Conservation (phyloP, 1,140 invertebrate genomes). For the Macrostomum lignano region DNA sequence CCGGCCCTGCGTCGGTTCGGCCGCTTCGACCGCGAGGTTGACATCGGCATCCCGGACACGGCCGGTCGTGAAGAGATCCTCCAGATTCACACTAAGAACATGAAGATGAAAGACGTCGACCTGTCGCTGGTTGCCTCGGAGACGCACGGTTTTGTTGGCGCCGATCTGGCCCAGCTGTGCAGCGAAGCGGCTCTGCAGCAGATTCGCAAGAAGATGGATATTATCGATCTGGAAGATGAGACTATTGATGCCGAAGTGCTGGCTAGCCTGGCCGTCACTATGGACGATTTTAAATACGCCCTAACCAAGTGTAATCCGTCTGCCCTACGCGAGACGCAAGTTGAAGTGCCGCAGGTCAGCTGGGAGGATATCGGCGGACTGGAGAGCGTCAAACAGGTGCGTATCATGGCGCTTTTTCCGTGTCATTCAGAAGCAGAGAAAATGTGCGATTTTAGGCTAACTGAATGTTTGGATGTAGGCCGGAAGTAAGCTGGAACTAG, state of each 20-base stretch:
- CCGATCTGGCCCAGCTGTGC: slow-evolving; percentile 87
- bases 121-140: slow-evolving; percentile 92
- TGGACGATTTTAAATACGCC: slow-evolving; percentile 79
- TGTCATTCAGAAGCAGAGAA: too few species aligned
- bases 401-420: too few species aligned
- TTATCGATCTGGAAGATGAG: slow-evolving; percentile 95
- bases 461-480: too few species aligned
- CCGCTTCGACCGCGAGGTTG: slow-evolving; percentile 38
- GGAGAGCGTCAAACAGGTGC: slow-evolving; percentile 77
- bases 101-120: slow-evolving; percentile 91
- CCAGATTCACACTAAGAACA: slow-evolving; percentile 96
- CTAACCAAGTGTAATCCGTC: slow-evolving; percentile 90
- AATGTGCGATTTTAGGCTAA: too few species aligned
- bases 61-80: slow-evolving; percentile 85
- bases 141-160: slow-evolving; percentile 89
- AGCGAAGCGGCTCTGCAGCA: slow-evolving; percentile 98
- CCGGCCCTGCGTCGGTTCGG: slow-evolving; percentile 76
- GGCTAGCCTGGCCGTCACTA: slow-evolving; percentile 76
- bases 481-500: too few species aligned
- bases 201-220: slow-evolving; percentile 97
- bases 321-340: slow-evolving; percentile 81
- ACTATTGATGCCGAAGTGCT: slow-evolving; percentile 94
- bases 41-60: slow-evolving; percentile 95
- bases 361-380: slow-evolving; percentile 94
- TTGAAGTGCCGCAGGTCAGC: slow-evolving; percentile 82